Evolutionary conservation across 1,140 invertebrate genomes (phyloP).

Genomic region (Dolichoris vasculosae): DNA sequence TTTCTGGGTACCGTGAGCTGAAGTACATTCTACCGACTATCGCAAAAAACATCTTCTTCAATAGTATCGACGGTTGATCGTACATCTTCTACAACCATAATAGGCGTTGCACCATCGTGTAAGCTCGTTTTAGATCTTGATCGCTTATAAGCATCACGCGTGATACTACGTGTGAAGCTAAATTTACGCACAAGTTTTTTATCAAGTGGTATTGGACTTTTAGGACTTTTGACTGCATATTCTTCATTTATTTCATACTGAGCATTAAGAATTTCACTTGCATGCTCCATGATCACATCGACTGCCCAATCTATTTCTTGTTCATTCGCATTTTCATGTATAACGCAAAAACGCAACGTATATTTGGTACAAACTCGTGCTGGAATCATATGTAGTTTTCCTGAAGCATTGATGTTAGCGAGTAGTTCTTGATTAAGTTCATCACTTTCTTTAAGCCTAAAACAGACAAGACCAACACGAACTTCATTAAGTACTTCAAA

Average conservation of each 20-base stretch:
- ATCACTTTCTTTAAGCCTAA: slow-evolving; percentile 82
- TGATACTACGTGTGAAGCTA: slow-evolving; percentile 81
- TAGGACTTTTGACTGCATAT: slow-evolving; percentile 68
- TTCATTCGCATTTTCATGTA: slow-evolving; percentile 85
- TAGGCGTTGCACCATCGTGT: slow-evolving; percentile 81
- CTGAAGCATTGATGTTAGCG: slow-evolving; percentile 90
- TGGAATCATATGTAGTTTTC: slow-evolving; percentile 93
- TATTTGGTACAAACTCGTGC: slow-evolving; percentile 86
- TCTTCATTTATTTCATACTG: slow-evolving; percentile 59
- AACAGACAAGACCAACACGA: slow-evolving; percentile 83
- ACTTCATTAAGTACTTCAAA: slow-evolving; percentile 92
- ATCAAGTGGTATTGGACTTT: slow-evolving; percentile 75
- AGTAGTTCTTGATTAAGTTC: slow-evolving; percentile 87
- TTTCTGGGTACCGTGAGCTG: slow-evolving; percentile 61
- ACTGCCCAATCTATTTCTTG: slow-evolving; percentile 87
- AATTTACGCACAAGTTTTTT: slow-evolving; percentile 78
- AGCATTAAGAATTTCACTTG: slow-evolving; percentile 78
- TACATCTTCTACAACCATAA: slow-evolving; percentile 77
- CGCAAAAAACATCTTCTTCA: slow-evolving; percentile 70
- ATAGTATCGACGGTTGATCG: slow-evolving; percentile 63
- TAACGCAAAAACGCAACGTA: slow-evolving; percentile 89
- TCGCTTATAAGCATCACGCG: slow-evolving; percentile 78
- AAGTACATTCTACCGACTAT: slow-evolving; percentile 69
- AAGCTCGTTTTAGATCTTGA: slow-evolving; percentile 78
- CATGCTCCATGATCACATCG: slow-evolving; percentile 81